Percentiles rank a stretch among this genome's conserved stretches.
These are phyloP conservation scores for Pheosia gnoma DNA, from an alignment of 2,888 invertebrate genomes.

Conservation along the genomic window DNA sequence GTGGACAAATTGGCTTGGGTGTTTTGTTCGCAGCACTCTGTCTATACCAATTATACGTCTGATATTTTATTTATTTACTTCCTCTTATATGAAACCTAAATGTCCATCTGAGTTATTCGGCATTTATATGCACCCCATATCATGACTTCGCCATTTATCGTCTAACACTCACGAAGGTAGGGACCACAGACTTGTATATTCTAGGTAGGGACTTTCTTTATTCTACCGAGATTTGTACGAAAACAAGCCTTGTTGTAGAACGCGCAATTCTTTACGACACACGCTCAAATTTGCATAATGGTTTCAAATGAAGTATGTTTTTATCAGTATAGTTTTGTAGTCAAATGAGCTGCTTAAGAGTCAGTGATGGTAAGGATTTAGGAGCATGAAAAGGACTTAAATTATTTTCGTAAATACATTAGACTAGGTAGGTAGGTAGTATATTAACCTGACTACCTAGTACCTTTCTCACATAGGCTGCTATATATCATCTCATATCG, in stretches of 20 bases:
- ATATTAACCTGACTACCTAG: too few relatives aligned
- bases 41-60: too few relatives aligned
- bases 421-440: too few relatives aligned
- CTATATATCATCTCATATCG: too few relatives aligned
- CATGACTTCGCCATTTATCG: not conserved
- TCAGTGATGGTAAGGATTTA: too few relatives aligned
- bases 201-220: not conserved
- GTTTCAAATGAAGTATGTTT: slow-evolving; percentile 14
- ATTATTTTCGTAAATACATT: too few relatives aligned
- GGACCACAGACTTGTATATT: too few relatives aligned
- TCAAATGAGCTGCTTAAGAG: not conserved
- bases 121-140: not conserved
- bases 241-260: slow-evolving; percentile 3
- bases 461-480: too few relatives aligned
- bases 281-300: slow-evolving; percentile 20
- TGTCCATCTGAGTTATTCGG: not conserved
- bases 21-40: too few relatives aligned
- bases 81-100: not conserved
- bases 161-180: not conserved
- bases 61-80: too few relatives aligned
- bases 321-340: slow-evolving; percentile 3
- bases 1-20: too few relatives aligned
- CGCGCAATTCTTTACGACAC: not conserved
- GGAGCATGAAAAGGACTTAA: too few relatives aligned
- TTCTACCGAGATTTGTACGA: not conserved